These are phyloP conservation scores for Osmoderma eremita DNA, from an alignment of 2,888 invertebrate genomes.

Conservation along the genomic window DNA sequence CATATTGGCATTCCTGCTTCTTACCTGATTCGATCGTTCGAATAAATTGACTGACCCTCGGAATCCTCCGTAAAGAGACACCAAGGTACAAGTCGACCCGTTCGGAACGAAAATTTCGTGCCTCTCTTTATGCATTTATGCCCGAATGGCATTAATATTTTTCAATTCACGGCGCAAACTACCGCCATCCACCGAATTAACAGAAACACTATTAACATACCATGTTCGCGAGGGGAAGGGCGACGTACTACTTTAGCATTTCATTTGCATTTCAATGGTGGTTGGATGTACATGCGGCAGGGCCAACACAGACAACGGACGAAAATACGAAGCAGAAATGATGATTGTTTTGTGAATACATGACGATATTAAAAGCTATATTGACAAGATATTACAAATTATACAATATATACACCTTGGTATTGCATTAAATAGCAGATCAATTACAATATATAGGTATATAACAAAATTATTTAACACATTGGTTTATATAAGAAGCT, in stretches of 20 bases:
- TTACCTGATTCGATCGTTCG: neutral
- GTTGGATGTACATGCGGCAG: neutral
- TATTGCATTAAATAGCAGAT: too few relatives aligned
- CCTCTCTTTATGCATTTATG: conserved; percentile 22
- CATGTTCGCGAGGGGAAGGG: neutral
- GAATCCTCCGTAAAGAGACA: neutral
- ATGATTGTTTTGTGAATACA: conserved; percentile 2
- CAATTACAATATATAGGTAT: too few relatives aligned
- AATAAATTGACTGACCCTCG: conserved; percentile 1
- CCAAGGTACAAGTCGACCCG: conserved; percentile 14
- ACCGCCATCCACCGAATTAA: conserved; percentile 23
- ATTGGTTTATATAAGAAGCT: too few relatives aligned
- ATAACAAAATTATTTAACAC: too few relatives aligned
- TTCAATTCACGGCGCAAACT: conserved; percentile 23
- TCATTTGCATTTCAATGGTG: conserved; percentile 26
- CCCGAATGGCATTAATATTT: conserved; percentile 25
- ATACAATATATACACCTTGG: too few relatives aligned
- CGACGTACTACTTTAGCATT: conserved; percentile 13
- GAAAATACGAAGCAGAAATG: neutral
- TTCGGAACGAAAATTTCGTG: conserved; percentile 4
- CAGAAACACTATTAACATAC: conserved; percentile 31
- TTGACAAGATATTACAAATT: too few relatives aligned
- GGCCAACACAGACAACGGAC: conserved; percentile 7
- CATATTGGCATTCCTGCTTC: neutral
- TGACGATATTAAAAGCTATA: conserved; percentile 13